Conservation (phyloP, 2,113 vertebrate species). For the Mesoclemmys tuberculata region DNA sequence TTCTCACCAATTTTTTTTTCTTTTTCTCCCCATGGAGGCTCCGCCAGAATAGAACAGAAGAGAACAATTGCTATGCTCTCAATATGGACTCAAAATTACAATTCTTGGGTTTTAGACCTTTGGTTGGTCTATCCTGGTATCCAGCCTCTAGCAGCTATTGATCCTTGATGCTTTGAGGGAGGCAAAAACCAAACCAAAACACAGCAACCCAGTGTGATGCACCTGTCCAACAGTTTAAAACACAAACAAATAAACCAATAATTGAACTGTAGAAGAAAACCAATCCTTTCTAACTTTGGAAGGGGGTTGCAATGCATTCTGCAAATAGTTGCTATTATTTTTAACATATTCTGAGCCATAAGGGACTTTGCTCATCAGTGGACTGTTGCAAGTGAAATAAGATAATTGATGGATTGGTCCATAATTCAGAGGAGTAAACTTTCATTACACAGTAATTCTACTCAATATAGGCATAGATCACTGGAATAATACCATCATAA, state of each 20-base stretch:
- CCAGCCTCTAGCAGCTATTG: neutral
- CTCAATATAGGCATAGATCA: neutral
- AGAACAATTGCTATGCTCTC: neutral
- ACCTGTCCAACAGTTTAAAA: accelerated
- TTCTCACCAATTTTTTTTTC: slow-evolving; percentile 6
- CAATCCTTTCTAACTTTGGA: neutral
- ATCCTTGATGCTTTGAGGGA: neutral
- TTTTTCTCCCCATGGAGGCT: neutral
- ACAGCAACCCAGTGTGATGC: neutral
- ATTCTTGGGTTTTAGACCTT: accelerated
- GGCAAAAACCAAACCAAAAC: accelerated
- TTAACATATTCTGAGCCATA: neutral
- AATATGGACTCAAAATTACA: neutral
- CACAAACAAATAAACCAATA: neutral
- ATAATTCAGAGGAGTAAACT: neutral
- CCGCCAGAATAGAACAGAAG: neutral
- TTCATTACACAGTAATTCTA: neutral
- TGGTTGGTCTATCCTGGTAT: neutral
- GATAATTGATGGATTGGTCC: neutral
- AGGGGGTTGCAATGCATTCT: neutral
- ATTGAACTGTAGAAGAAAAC: neutral
- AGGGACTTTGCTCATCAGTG: neutral
- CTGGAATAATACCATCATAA: neutral
- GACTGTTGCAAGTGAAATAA: neutral
- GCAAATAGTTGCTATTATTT: neutral